phyloP scores from a whole-genome alignment of 2,888 invertebrate species.

The Ochropacha duplaris region DNA sequence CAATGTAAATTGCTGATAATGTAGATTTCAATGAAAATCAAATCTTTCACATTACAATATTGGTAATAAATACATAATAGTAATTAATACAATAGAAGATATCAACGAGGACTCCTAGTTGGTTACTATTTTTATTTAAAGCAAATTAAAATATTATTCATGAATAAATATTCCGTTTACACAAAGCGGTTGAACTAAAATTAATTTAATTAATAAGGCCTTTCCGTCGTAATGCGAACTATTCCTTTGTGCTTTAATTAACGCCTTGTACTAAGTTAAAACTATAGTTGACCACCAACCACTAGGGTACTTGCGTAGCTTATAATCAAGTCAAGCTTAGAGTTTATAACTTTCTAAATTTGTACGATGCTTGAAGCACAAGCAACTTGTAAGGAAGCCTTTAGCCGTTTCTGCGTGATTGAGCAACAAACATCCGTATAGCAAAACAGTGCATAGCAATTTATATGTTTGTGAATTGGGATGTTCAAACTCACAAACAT shows the following conservation, averaged over 20 bases:
- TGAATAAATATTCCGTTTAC: neutral
- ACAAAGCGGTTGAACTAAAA: neutral
- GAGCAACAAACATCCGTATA: neutral
- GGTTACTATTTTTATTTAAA: too few species aligned
- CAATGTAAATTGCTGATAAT: too few species aligned
- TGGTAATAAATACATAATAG: too few species aligned
- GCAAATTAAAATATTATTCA: too few species aligned
- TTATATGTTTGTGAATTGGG: too few species aligned
- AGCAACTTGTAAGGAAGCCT: too few species aligned
- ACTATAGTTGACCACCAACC: neutral
- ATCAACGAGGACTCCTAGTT: too few species aligned
- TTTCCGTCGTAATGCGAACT: constrained; percentile 1
- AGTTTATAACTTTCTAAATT: neutral
- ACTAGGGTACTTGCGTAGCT: neutral
- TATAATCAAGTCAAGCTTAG: constrained; percentile 2
- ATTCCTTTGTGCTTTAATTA: constrained; percentile 4
- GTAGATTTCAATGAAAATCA: too few species aligned
- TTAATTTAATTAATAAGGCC: neutral
- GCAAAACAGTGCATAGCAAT: too few species aligned
- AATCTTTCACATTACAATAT: too few species aligned
- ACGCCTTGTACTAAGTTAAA: neutral
- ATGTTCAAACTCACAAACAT: too few species aligned
- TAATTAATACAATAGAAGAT: too few species aligned
- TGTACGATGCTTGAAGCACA: neutral
- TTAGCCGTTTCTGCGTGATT: neutral